Conservation (phyloP, 2,888 invertebrate genomes). For the Antheraea assamensis region DNA sequence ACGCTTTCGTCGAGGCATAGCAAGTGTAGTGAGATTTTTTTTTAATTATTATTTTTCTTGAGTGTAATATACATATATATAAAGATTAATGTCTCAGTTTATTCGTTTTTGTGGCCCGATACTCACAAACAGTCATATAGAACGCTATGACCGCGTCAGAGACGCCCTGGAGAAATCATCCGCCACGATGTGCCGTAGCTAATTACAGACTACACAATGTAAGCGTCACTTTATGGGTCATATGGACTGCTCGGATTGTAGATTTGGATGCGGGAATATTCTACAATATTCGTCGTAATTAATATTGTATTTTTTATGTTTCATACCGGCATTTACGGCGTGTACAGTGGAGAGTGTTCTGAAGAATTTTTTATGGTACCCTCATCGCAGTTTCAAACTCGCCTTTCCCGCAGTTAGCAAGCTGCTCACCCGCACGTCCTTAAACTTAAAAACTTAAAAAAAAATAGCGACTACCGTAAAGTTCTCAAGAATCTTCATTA, state of each 20-base stretch:
- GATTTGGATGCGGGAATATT: neutral
- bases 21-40: too few species aligned
- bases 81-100: neutral
- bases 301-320: neutral
- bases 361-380: too few species aligned
- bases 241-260: neutral
- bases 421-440: too few species aligned
- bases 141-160: constrained; percentile 56
- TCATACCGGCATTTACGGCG: neutral
- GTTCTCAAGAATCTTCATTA: too few species aligned
- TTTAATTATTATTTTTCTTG: too few species aligned
- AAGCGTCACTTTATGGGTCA: constrained; percentile 11
- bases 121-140: constrained; percentile 35
- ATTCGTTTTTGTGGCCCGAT: neutral
- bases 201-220: constrained; percentile 40
- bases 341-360: too few species aligned
- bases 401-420: too few species aligned
- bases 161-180: constrained; percentile 71
- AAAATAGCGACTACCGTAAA: too few species aligned
- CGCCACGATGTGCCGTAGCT: constrained; percentile 56
- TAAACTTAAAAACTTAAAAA: too few species aligned
- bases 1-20: too few species aligned
- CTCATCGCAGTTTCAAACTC: too few species aligned
- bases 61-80: too few species aligned
- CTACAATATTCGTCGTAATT: neutral